Evolutionary conservation across 2,888 invertebrate species (phyloP).

Genomic region (Xestoiulus laeticollis): DNA sequence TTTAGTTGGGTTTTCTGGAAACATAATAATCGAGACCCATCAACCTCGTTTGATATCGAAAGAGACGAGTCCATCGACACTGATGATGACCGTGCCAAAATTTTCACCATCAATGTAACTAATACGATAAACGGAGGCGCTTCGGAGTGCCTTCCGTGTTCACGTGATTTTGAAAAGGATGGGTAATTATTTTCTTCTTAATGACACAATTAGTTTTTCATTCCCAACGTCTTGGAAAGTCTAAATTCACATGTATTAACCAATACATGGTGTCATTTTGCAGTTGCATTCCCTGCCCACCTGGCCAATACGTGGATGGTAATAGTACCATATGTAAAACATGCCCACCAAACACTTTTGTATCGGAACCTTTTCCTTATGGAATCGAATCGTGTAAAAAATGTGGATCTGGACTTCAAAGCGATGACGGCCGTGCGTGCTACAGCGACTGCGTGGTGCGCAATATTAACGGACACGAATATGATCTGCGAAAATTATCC

Average conservation of each 20-base stretch:
- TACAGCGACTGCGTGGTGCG: conserved; percentile 64
- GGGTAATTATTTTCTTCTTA: conserved; percentile 59
- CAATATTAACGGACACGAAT: conserved; percentile 60
- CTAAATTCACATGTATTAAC: not conserved
- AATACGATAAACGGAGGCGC: conserved; percentile 70
- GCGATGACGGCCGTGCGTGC: conserved; percentile 65
- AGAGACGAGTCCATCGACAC: conserved; percentile 60
- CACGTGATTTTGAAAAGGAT: conserved; percentile 63
- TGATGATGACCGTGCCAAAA: conserved; percentile 65
- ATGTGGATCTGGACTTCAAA: conserved; percentile 67
- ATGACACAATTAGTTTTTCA: not conserved
- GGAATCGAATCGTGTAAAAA: conserved; percentile 65
- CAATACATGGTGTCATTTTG: not conserved
- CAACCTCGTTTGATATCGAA: conserved; percentile 55
- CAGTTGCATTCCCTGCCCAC: conserved; percentile 68
- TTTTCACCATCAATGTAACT: conserved; percentile 69
- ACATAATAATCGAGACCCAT: conserved; percentile 55
- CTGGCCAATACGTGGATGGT: conserved; percentile 66
- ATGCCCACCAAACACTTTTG: conserved; percentile 65
- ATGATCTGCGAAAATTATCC: conserved; percentile 63
- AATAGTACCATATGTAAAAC: conserved; percentile 64
- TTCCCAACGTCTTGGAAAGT: not conserved
- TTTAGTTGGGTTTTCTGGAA: conserved; percentile 68
- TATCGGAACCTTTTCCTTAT: conserved; percentile 62
- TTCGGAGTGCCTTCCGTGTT: conserved; percentile 67